Evolutionary conservation across 2,888 invertebrate genomes (phyloP).

Genomic region (Agrilus biguttatus): DNA sequence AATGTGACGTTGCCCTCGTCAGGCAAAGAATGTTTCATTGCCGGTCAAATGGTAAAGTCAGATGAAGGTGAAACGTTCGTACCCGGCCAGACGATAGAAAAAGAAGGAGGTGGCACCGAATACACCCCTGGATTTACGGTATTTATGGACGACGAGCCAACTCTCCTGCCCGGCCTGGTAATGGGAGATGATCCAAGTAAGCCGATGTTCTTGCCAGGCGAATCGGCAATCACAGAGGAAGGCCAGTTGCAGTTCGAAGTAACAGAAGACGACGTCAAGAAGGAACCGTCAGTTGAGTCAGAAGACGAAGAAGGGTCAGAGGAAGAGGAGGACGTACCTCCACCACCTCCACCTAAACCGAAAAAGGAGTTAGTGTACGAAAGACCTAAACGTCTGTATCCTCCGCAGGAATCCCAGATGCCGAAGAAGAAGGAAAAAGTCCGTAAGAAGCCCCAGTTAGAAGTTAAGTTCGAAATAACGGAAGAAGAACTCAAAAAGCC

Average conservation of each 20-base stretch:
- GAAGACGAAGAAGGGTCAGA: conserved; percentile 14
- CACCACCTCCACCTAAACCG: conserved; percentile 15
- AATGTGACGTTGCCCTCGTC: conserved; percentile 33
- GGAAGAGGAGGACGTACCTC: conserved; percentile 19
- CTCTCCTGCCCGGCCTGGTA: conserved; percentile 67
- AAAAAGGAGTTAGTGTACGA: conserved; percentile 23
- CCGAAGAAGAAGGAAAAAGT: conserved; percentile 14
- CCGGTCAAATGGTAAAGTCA: conserved; percentile 57
- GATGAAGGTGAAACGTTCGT: conserved; percentile 37
- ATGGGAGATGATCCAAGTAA: conserved; percentile 44
- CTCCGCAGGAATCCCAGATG: conserved; percentile 20
- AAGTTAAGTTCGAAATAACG: conserved; percentile 5
- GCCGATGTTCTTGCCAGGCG: conserved; percentile 29
- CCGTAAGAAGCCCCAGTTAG: conserved; percentile 8
- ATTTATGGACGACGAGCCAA: conserved; percentile 62
- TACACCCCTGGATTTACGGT: conserved; percentile 70
- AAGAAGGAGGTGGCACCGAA: conserved; percentile 53
- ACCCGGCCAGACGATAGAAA: conserved; percentile 62
- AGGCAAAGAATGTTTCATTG: conserved; percentile 53
- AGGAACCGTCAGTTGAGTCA: conserved; percentile 11
- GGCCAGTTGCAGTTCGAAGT: conserved; percentile 28
- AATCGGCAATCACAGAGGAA: conserved; percentile 26
- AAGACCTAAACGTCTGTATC: conserved; percentile 23
- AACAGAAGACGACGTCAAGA: conserved; percentile 22
- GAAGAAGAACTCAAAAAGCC: conserved; percentile 10